phyloP scores from a whole-genome alignment of 2,113 vertebrate genomes.

The Caloenas nicobarica region DNA sequence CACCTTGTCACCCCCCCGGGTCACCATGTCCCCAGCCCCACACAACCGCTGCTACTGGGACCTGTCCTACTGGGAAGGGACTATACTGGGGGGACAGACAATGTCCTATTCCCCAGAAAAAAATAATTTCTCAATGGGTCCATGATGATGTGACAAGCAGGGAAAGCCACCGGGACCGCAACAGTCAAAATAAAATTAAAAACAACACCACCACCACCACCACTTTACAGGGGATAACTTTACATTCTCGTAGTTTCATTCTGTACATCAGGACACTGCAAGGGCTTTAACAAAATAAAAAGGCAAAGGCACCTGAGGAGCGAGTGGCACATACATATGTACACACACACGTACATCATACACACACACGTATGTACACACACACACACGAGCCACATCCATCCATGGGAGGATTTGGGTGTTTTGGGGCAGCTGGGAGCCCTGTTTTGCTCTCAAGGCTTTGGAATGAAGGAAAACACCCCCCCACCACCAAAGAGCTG shows the following conservation, averaged over 20 bases:
- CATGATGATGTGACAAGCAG: accelerated
- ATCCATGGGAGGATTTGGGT: not conserved
- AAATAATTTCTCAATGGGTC: not conserved
- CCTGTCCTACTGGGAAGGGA: not conserved
- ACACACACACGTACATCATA: no score
- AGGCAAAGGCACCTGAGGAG: slow-evolving; percentile 69
- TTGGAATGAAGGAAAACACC: not conserved
- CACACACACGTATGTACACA: not conserved
- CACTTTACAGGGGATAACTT: slow-evolving; percentile 20
- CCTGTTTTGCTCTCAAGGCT: not conserved
- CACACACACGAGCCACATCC: not conserved
- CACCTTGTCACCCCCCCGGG: not conserved
- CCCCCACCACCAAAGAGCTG: not conserved
- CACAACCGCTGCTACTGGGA: not conserved
- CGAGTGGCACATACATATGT: not conserved
- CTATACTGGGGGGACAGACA: not conserved
- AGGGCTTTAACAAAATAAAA: slow-evolving; percentile 15
- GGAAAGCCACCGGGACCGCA: accelerated
- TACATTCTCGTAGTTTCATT: slow-evolving; percentile 17
- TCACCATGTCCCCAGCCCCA: not conserved
- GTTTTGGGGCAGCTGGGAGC: not conserved
- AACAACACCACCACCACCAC: no score
- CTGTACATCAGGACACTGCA: slow-evolving; percentile 47
- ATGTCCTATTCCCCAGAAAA: not conserved
- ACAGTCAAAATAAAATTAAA: not conserved